Evolutionary conservation across 2,797 vertebrate species (phyloP), one percentile per base, ranked within the genome.

Genomic region (Microctenopoma steveboyesi): DNA sequence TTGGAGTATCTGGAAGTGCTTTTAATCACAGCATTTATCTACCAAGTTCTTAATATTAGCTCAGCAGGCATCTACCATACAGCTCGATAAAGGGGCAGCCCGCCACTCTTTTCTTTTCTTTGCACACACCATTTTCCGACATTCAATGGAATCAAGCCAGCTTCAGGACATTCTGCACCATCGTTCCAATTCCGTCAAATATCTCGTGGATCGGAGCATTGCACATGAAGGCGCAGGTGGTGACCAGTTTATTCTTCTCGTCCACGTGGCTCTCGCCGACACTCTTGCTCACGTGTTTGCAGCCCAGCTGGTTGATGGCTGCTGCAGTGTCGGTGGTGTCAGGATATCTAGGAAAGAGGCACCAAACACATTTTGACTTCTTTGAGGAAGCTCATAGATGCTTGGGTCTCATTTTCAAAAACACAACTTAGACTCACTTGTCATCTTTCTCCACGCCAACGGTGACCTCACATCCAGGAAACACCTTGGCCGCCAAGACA

Each of bases 81-180:
- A 40, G 35, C 51, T 52, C 2, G 7, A 50, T 10, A 58, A 61
- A 58, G 5, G 6, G 7, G 6, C 18, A 12, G 14, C 33, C 33
- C 33, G 1, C 33, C 2, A 35, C 9, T 35, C 33, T 35, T 35
- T 33, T 47, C 7, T 33, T 45, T 64, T 43, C 10, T 30, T 22
- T 0, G 15, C n/a, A 46, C 56, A 30, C 18, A 28, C 16, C 4
- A 2, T 14, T 18, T 14, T 33, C 42, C 0, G 1, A 56, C 25
- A 22, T 1, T 43, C 3, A 1, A 13, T 30, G 1, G 4, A 51
- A 52, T 95, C 79, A 96, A 2, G 94, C 93, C 5, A 95, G 92
- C 70, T 94, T 96, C 66, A 97, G 84, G 74, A 96, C 93, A 56
- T 93, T 94, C 72, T 88, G 82, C 74, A 96, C 91, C 94, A 95